A percentile compares a stretch with the other conserved stretches of the same genome.
Evolutionary conservation across 2,113 vertebrate genomes (phyloP).

Genomic region (Mirounga angustirostris): DNA sequence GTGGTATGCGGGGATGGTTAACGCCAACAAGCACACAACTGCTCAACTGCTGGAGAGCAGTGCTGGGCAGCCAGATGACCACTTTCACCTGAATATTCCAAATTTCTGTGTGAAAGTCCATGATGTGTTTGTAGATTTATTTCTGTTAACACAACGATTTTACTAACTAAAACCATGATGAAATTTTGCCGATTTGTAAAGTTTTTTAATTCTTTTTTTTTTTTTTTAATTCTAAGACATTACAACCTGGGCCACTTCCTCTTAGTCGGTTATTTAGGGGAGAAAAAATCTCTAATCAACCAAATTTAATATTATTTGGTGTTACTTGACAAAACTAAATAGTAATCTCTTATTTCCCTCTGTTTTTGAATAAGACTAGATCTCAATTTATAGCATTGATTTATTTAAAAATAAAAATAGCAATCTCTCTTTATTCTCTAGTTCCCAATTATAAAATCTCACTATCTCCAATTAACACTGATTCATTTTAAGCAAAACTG

Average conservation of each 20-base stretch:
- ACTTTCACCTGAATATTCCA: background rate
- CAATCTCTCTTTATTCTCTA: slow-evolving; percentile 31
- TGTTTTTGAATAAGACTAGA: slow-evolving; percentile 59
- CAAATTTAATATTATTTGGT: slow-evolving; percentile 55
- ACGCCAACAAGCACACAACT: background rate
- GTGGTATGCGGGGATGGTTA: background rate
- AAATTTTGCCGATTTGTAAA: slow-evolving; percentile 40
- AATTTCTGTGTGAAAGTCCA: background rate
- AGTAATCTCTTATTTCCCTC: slow-evolving; percentile 24
- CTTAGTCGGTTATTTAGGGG: background rate
- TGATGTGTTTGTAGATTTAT: background rate
- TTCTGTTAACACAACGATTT: slow-evolving; percentile 43
- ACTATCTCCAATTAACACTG: slow-evolving; percentile 71
- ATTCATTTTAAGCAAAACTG: slow-evolving; percentile 68
- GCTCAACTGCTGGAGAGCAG: background rate
- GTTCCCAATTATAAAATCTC: slow-evolving; percentile 54
- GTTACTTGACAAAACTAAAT: slow-evolving; percentile 60
- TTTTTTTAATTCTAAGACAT: slow-evolving; percentile 36
- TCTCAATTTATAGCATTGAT: slow-evolving; percentile 70
- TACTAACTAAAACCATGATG: slow-evolving; percentile 31
- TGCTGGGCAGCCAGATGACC: background rate
- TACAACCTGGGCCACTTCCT: background rate
- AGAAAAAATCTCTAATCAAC: slow-evolving; percentile 49
- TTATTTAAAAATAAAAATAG: slow-evolving; percentile 76
- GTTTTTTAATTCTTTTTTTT: background rate